phyloP scores from a whole-genome alignment of 2,888 invertebrate species.

The Digitonthophagus gazella region DNA sequence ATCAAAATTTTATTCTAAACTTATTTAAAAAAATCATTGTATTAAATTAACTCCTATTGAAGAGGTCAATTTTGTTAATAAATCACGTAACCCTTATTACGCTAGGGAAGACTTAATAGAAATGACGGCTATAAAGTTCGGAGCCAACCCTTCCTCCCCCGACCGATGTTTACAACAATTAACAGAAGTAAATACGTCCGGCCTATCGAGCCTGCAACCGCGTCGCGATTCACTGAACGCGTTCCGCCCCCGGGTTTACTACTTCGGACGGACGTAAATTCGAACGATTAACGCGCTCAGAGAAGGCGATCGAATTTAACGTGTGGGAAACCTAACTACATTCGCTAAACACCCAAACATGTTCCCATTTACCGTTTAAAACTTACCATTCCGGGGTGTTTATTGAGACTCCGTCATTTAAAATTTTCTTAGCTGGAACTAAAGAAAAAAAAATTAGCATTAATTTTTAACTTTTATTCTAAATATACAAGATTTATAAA shows the following conservation, averaged over 20 bases:
- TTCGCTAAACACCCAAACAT: too few relatives aligned
- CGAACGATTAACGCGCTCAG: not conserved
- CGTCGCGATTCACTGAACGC: conserved; percentile 42
- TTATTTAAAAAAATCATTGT: too few relatives aligned
- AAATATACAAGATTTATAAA: too few relatives aligned
- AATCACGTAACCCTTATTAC: conserved; percentile 4
- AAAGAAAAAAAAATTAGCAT: too few relatives aligned
- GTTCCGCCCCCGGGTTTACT: conserved; percentile 38
- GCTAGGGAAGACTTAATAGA: not conserved
- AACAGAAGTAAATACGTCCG: conserved; percentile 33
- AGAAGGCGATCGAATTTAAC: not conserved
- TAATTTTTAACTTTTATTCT: too few relatives aligned
- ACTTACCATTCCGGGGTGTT: too few relatives aligned
- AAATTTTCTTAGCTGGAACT: too few relatives aligned
- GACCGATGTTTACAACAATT: conserved; percentile 34
- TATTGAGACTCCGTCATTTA: too few relatives aligned
- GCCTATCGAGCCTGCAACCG: conserved; percentile 32
- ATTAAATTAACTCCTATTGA: too few relatives aligned
- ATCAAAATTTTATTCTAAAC: too few relatives aligned
- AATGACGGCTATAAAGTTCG: not conserved
- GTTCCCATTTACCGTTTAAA: too few relatives aligned
- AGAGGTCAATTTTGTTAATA: too few relatives aligned
- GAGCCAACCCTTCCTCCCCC: not conserved
- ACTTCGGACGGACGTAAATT: conserved; percentile 34
- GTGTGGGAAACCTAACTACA: not conserved